These are phyloP conservation scores for Phoeniculus purpureus DNA, from an alignment of 2,797 vertebrate species.

Conservation along the genomic window DNA sequence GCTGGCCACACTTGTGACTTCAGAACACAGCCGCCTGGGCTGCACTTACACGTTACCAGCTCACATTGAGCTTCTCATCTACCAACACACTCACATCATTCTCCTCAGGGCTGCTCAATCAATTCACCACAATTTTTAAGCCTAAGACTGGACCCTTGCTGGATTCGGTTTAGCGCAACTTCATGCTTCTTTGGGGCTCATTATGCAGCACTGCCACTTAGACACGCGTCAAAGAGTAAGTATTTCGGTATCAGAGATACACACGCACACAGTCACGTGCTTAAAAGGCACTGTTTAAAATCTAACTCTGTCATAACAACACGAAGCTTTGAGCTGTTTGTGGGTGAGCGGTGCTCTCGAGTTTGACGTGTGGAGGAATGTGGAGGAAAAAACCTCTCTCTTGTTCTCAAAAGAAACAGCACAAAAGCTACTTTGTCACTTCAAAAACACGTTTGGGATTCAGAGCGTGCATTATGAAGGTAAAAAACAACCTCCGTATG, in stretches of 20 bases:
- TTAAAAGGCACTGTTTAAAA: neutral
- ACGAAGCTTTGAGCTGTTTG: neutral
- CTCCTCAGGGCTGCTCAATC: too few species aligned
- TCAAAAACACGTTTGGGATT: neutral
- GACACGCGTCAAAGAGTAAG: neutral
- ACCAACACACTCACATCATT: too few species aligned
- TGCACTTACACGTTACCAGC: too few species aligned
- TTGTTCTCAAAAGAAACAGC: neutral
- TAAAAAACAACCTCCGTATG: neutral
- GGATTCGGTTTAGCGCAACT: neutral
- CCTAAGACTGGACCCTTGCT: neutral
- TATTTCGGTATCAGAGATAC: neutral
- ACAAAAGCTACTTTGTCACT: neutral
- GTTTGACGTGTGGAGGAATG: neutral
- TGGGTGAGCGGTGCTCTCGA: neutral
- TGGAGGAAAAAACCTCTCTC: neutral
- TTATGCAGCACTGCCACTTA: rapidly evolving
- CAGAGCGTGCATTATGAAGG: rapidly evolving
- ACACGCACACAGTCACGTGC: rapidly evolving
- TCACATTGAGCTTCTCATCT: too few species aligned
- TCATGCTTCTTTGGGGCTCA: neutral
- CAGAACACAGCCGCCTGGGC: too few species aligned
- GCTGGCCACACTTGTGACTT: too few species aligned
- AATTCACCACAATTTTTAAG: neutral
- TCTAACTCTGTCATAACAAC: neutral